phyloP scores from a whole-genome alignment of 1,140 invertebrate species.

The Physella acuta region DNA sequence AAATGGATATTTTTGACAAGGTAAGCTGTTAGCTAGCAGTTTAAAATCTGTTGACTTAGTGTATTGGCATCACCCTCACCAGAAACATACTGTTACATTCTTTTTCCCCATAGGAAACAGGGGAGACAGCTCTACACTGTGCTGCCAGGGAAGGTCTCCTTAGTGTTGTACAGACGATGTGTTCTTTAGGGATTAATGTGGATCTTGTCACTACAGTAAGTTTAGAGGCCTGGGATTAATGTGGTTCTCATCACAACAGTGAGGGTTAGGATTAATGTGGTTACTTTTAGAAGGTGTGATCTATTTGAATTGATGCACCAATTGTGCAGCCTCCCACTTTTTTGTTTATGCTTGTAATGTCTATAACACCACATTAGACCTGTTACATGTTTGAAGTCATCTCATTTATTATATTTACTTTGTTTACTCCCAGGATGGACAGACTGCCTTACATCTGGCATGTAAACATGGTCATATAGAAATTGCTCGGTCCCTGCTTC shows the following conservation, averaged over 20 bases:
- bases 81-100: no score
- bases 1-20: constrained; percentile 71
- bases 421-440: constrained; percentile 60
- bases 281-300: no score
- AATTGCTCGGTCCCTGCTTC: constrained; percentile 74
- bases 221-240: no score
- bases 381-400: background rate
- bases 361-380: background rate
- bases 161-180: constrained; percentile 72
- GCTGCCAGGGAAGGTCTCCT: constrained; percentile 72
- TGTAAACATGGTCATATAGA: constrained; percentile 75
- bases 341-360: background rate
- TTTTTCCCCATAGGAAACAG: constrained; percentile 63
- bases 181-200: constrained; percentile 74
- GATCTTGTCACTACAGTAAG: constrained; percentile 69
- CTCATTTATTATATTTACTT: background rate
- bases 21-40: constrained; percentile 51
- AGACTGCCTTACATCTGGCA: constrained; percentile 76
- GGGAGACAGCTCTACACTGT: constrained; percentile 76
- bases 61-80: no score
- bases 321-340: no score
- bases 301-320: no score
- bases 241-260: no score
- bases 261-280: no score
- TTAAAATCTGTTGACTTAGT: background rate